Evolutionary conservation across 2,113 vertebrate species (phyloP).

Genomic region (Proterorhinus semilunaris): DNA sequence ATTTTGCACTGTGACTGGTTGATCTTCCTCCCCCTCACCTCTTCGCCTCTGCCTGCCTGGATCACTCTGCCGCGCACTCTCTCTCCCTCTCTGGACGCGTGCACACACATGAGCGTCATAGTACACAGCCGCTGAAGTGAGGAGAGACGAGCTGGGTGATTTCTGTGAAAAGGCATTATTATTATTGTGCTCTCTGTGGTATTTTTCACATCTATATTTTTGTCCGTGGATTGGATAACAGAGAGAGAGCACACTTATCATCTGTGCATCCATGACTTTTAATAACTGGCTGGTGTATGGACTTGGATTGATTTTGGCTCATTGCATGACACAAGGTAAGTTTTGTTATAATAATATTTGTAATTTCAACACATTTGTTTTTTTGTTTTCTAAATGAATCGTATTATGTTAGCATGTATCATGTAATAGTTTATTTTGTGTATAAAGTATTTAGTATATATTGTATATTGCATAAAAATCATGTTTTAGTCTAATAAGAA

Average conservation of each 20-base stretch:
- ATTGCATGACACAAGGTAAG: constrained; percentile 73
- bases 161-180: constrained; percentile 52
- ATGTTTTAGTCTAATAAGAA: too few relatives aligned
- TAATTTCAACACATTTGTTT: not conserved
- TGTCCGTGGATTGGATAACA: constrained; percentile 46
- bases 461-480: not conserved
- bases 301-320: constrained; percentile 69
- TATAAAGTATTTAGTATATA: not conserved
- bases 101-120: constrained; percentile 25
- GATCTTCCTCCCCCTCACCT: constrained; percentile 47
- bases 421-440: not conserved
- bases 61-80: not conserved
- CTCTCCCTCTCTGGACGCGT: not conserved
- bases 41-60: constrained; percentile 49
- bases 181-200: constrained; percentile 1
- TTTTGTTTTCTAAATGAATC: too few relatives aligned
- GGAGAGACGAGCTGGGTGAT: constrained; percentile 43
- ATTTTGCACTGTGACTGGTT: constrained; percentile 52
- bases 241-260: constrained; percentile 44
- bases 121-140: constrained; percentile 40
- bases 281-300: constrained; percentile 68
- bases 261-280: constrained; percentile 78
- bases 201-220: constrained; percentile 7
- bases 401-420: too few relatives aligned
- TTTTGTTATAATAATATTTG: not conserved